phyloP scores from a whole-genome alignment of 2,797 vertebrate genomes.

The Simalia tracyae region DNA sequence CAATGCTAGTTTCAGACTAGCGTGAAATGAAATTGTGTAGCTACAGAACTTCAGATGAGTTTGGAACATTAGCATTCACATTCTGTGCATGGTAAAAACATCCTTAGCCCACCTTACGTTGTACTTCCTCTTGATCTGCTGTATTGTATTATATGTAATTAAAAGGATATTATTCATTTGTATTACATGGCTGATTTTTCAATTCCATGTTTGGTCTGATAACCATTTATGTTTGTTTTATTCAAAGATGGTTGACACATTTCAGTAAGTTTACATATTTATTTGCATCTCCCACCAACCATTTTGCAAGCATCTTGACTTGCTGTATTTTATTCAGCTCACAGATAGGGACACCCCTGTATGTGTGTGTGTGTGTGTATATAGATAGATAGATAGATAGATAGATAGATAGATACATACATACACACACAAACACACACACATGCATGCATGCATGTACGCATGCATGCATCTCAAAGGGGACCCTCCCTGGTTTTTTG shows the following conservation, averaged over 20 bases:
- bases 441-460: not conserved
- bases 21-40: conserved; percentile 24
- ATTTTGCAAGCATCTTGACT: not conserved
- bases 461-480: no score
- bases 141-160: conserved; percentile 2
- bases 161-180: conserved; percentile 6
- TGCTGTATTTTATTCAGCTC: not conserved
- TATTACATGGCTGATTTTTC: conserved; percentile 20
- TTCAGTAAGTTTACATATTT: conserved; percentile 6
- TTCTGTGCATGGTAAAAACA: not conserved
- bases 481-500: no score
- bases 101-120: not conserved
- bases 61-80: conserved; percentile 22
- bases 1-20: not conserved
- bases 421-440: not conserved
- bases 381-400: no score
- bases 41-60: not conserved
- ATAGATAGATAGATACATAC: no score
- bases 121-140: not conserved
- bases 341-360: not conserved
- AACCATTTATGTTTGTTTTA: conserved; percentile 21
- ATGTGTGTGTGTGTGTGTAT: no score
- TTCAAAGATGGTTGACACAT: not conserved
- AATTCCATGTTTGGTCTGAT: conserved; percentile 7
- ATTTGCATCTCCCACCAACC: not conserved